Base-by-base conservation (phyloP, 1,140 invertebrate genomes). In the Pseudomyrmex gracilis region DNA sequence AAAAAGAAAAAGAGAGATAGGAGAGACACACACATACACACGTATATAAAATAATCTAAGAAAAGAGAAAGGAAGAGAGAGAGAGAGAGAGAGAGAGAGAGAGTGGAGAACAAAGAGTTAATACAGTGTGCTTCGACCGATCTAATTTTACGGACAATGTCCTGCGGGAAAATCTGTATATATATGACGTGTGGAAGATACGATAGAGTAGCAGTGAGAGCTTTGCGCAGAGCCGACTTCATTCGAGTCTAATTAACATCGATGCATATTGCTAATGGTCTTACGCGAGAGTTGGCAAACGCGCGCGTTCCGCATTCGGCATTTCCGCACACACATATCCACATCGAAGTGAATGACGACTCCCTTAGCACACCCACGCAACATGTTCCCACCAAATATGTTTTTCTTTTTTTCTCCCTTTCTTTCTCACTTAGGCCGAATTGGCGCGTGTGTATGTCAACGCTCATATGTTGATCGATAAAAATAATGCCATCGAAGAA, bases 401-500 rank as follows among this genome's bases (percentile, higher is more conserved):
- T 34, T 34, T 34, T 5, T 34, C 34, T 34, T 34, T 5, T 7
- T 34, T 5, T 34, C 34, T 34, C 34, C 7, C 5, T 4, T 7
- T 34, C 34, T 34, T 34, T 0, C 34, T 49, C 5, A 43, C 57
- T 66, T 7, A 34, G 12, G 64, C 51, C 64, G 43, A 80, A 80
- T 80, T 70, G 34, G 34, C 3, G 34, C 7, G 34, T 34, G 34
- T 34, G 34, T 71, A n/a, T 55, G 66, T 71, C 66, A 80, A n/a
- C n/a, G 45, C 20, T 80, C 51, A 51, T 80, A 49, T 80, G 47
- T 64, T 71, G 66, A 80, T 80, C 22, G 60, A 49, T 78, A 70
- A 20, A 1, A 10, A 70, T 34, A 34, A 34, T 34, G 5, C 5
- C 34, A 34, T 34, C 34, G 34, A 7, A 7, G 34, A 34, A 34